Evolutionary conservation across 2,113 vertebrate species (phyloP), one percentile per base, ranked within the genome.

Genomic region (Casuarius casuarius): DNA sequence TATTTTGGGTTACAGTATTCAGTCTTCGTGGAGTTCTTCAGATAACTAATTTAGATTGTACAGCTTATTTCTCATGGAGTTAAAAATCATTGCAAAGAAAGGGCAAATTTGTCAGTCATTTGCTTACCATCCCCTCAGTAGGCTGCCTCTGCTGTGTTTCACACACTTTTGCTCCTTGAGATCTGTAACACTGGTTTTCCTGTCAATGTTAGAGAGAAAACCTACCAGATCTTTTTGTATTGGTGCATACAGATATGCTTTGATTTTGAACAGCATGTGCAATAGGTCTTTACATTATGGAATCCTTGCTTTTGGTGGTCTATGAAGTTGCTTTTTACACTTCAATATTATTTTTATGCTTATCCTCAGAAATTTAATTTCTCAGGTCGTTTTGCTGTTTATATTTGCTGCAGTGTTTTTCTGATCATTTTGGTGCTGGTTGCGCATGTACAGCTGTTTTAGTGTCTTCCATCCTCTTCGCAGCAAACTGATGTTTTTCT

Each of bases 91-190:
- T 4, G 31, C 5, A 7, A 44, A 11, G 1, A 9, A 58, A 29
- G 42, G 6, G 18, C 33, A 2, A 35, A 49, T 26, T 25, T 25
- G 38, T 9, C 12, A 2, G 9, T 26, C 31, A 2, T 33, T 17
- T 12, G n/a, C 5, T 1, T 5, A 2, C 44, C 3, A 5, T 17
- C 33, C n/a, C 17, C 19, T 28, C 1, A 17, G 2, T 22, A 9
- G 13, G 54, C 25, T 23, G 54, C 29, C 28, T 58, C 38, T 11
- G 29, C 12, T 12, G 14, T 10, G 2, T 33, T 73, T 56, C 8
- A 5, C 18, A 1, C 4, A 15, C 19, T 4, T 12, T 12, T 1
- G 40, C 3, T 2, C 12, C 25, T 26, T 20, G 9, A 3, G 0
- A 9, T n/a, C 18, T 20, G 12, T 2, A 1, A 23, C 5, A 3